These are phyloP conservation scores for Argyresthia albistria DNA, from an alignment of 2,888 invertebrate species.

Conservation along the genomic window DNA sequence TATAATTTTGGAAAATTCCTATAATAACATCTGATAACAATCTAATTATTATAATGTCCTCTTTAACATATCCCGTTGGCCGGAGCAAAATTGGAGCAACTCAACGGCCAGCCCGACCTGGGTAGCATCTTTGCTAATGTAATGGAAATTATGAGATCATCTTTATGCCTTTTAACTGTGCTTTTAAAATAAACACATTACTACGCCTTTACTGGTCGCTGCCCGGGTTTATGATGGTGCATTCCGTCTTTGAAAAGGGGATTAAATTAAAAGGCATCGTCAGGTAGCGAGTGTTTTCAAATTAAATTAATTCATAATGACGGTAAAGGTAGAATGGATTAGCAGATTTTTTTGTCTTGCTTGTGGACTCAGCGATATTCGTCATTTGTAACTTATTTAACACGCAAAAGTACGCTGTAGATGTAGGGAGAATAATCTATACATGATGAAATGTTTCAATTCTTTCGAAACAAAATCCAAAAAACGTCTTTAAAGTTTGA, in stretches of 20 bases:
- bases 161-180: slow-evolving; percentile 53
- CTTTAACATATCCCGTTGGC: slow-evolving; percentile 66
- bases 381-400: not conserved
- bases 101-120: slow-evolving; percentile 29
- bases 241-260: slow-evolving; percentile 22
- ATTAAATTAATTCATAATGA: slow-evolving; percentile 25
- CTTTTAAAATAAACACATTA: slow-evolving; percentile 65
- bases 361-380: not conserved
- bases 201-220: slow-evolving; percentile 22
- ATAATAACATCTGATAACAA: slow-evolving; percentile 70
- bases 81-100: slow-evolving; percentile 51
- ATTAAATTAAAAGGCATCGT: slow-evolving; percentile 25
- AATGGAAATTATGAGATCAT: slow-evolving; percentile 61
- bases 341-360: not conserved
- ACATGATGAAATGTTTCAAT: no score
- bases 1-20: slow-evolving; percentile 68
- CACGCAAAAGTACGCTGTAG: no score
- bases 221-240: slow-evolving; percentile 24
- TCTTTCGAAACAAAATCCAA: no score
- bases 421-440: no score
- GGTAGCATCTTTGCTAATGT: slow-evolving; percentile 55
- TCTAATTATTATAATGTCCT: slow-evolving; percentile 71
- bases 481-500: no score
- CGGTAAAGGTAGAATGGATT: not conserved
- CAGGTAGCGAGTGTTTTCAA: slow-evolving; percentile 28